Evolutionary conservation across 2,797 vertebrate genomes (phyloP).

Genomic region (Miichthys miiuy): DNA sequence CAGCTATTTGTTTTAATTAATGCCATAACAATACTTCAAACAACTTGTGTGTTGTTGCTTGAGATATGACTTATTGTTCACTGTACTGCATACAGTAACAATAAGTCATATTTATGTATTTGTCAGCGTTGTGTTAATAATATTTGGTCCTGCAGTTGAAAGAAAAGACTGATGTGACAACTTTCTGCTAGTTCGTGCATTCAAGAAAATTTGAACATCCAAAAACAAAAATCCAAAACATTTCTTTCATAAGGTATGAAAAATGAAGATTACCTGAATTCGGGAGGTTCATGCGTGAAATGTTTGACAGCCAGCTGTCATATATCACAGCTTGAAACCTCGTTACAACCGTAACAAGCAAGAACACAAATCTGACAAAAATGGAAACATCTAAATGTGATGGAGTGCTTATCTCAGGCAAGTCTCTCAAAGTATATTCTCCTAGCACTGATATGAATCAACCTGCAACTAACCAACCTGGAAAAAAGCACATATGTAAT

Average conservation of each 20-base stretch:
- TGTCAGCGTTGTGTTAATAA: neutral
- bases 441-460: neutral
- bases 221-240: neutral
- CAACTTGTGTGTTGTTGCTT: neutral
- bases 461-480: neutral
- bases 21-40: neutral
- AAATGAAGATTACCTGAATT: neutral
- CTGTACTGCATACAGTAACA: neutral
- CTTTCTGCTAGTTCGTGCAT: neutral
- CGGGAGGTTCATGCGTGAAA: neutral
- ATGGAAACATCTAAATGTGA: neutral
- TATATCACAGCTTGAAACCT: neutral
- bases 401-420: neutral
- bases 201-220: neutral
- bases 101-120: neutral
- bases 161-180: neutral
- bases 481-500: neutral
- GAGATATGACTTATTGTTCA: neutral
- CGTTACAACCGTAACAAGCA: neutral
- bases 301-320: constrained; percentile 7
- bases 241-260: neutral
- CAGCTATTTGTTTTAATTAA: neutral
- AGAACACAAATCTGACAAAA: neutral
- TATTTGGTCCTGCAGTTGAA: neutral
- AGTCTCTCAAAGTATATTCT: constrained; percentile 8